Base-by-base conservation (phyloP, 1,140 invertebrate genomes). In the Ips typographus region DNA sequence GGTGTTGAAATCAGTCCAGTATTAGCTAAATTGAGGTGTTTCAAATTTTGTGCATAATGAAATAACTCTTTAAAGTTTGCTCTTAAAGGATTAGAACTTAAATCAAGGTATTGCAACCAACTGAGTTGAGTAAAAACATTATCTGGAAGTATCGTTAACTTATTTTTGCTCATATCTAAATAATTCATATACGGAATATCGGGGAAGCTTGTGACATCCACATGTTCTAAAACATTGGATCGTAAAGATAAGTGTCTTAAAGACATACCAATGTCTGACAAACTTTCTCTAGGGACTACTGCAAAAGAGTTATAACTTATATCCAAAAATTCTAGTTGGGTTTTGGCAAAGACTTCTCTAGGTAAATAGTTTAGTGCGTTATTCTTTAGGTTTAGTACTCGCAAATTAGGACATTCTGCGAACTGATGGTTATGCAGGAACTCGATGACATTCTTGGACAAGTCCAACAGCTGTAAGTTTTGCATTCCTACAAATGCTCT, bases 61-160 rank as follows among this genome's bases (percentile, higher is more conserved):
- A 94, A 93, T n/a, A 95, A 83, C 79, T 95, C 93, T 74, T 94
- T 93, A 75, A 94, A 93, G 80, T 95, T 95, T 49, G 92, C 91
- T 71, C 92, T 87, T 1, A 93, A 79, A n/a, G 85, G 83, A 80
- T 96, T 96, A 60, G 86, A 87, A 43, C 91, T 91, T 1, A 96
- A 81, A 79, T 95, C 91, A 65, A 96, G 80, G 71, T 86, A 87
- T 53, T 93, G 85, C 40, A 96, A 83, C 71, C 88, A 89, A 37
- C 87, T 88, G 4, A 95, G 83, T 72, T 91, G 90, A 1, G 90
- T 90, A 79, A 96, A 95, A 1, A 93, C 92, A 77, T 94, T 94
- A 78, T 96, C 94, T 1, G 93, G 92, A 47, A 96, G 79, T 62
- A 94, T 91, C 0, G 90, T 91, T 39, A 96, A 84, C 74, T 89